These are phyloP conservation scores for Euwallacea similis DNA, from an alignment of 1,140 invertebrate genomes.

Conservation along the genomic window DNA sequence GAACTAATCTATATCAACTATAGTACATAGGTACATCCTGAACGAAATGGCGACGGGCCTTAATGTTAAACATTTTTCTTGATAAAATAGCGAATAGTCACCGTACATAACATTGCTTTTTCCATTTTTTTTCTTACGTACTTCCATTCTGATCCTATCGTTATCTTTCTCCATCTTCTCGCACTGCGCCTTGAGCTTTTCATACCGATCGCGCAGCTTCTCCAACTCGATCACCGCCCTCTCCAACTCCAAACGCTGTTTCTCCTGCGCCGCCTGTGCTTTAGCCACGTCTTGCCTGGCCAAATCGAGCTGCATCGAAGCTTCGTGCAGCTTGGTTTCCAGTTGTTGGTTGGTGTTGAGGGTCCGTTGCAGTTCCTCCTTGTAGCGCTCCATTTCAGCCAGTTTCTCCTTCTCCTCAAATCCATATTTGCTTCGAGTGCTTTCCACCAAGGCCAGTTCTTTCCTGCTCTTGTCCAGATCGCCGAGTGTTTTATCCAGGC, in stretches of 20 bases:
- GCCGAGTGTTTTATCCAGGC: conserved; percentile 76
- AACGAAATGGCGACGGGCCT: no score
- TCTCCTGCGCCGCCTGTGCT: conserved; percentile 70
- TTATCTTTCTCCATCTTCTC: conserved; percentile 75
- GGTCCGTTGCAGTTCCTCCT: conserved; percentile 73
- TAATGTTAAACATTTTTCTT: no score
- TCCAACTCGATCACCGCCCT: conserved; percentile 81
- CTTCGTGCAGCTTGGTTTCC: conserved; percentile 78
- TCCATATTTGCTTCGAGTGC: conserved; percentile 82
- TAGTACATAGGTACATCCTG: no score
- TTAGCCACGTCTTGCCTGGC: conserved; percentile 77
- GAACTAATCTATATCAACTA: no score
- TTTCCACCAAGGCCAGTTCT: conserved; percentile 75
- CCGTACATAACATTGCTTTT: no score
- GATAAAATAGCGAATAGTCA: no score
- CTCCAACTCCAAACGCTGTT: conserved; percentile 76
- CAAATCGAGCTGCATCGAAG: conserved; percentile 77
- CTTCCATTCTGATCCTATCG: conserved; percentile 64
- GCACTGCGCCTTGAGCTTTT: conserved; percentile 72
- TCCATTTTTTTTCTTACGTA: neutral
- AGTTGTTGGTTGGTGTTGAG: conserved; percentile 65
- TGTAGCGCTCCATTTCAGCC: conserved; percentile 62
- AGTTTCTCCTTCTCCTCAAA: conserved; percentile 83
- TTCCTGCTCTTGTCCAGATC: conserved; percentile 76
- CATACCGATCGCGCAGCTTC: conserved; percentile 80